Evolutionary conservation across 2,113 vertebrate species (phyloP).

Genomic region (Setophaga petechia): DNA sequence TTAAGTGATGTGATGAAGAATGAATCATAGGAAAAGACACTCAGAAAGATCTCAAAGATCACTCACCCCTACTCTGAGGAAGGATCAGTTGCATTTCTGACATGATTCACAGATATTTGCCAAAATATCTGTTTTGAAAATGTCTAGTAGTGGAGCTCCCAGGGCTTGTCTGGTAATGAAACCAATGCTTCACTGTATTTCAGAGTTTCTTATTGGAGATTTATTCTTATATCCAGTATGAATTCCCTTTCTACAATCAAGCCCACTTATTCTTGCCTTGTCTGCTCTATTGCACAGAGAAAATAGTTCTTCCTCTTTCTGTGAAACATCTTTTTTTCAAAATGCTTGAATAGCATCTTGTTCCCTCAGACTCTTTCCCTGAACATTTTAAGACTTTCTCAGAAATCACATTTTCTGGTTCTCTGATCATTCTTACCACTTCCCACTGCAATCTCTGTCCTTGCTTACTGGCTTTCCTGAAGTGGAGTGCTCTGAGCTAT

Average conservation of each 20-base stretch:
- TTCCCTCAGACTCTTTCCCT: not conserved
- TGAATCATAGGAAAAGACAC: not conserved
- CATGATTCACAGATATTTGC: not conserved
- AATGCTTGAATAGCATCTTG: not conserved
- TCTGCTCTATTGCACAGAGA: not conserved
- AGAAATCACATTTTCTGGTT: not conserved
- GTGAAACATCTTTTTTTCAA: not conserved
- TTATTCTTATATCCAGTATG: not conserved
- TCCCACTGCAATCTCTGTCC: not conserved
- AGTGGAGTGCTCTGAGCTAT: not conserved
- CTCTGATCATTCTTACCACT: not conserved
- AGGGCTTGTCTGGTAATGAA: not conserved
- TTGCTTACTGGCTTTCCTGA: not conserved
- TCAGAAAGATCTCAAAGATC: not conserved
- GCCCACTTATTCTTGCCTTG: not conserved
- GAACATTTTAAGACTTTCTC: not conserved
- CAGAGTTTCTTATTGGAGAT: not conserved
- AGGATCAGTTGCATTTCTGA: not conserved
- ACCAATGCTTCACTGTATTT: not conserved
- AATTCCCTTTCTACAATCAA: not conserved
- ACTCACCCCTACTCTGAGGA: not conserved
- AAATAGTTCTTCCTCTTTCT: not conserved
- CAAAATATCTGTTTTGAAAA: not conserved
- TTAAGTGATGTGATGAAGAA: not conserved
- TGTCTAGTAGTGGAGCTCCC: not conserved